Conservation (phyloP, 2,797 vertebrate genomes). For the Tauraco hartlaubi region DNA sequence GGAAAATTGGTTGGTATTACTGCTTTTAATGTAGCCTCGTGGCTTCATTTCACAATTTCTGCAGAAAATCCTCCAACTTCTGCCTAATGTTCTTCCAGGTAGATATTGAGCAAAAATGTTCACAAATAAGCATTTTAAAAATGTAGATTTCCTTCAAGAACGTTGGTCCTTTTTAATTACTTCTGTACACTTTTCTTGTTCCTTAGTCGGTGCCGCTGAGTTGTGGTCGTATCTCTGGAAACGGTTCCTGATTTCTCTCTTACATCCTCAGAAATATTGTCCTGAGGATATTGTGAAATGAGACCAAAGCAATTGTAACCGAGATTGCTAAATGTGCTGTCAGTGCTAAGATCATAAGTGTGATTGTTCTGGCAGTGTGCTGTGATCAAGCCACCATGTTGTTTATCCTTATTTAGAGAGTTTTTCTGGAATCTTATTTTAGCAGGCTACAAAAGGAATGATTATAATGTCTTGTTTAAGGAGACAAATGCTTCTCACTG, state of each 20-base stretch:
- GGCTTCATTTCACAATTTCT: neutral
- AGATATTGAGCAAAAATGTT: neutral
- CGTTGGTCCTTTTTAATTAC: neutral
- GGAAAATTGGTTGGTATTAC: neutral
- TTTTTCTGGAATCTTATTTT: constrained; percentile 38
- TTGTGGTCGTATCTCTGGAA: neutral
- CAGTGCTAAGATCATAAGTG: constrained; percentile 14
- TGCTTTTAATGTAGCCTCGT: neutral
- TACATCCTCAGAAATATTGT: constrained; percentile 2
- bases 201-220: neutral
- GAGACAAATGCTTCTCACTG: neutral
- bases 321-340: constrained; percentile 56
- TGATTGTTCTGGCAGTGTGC: constrained; percentile 41
- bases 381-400: constrained; percentile 47
- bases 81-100: neutral
- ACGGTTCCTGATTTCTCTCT: neutral
- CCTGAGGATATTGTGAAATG: constrained; percentile 46
- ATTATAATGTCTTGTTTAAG: constrained; percentile 7
- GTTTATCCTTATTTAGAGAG: constrained; percentile 47
- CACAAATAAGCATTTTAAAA: neutral
- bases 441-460: constrained; percentile 7
- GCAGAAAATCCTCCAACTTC: neutral
- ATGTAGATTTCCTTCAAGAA: neutral
- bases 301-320: constrained; percentile 53
- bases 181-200: neutral